A percentile compares a stretch with the other conserved stretches of the same genome.
phyloP scores from a whole-genome alignment of 1,140 invertebrate genomes.

The Drosophila tropicalis region DNA sequence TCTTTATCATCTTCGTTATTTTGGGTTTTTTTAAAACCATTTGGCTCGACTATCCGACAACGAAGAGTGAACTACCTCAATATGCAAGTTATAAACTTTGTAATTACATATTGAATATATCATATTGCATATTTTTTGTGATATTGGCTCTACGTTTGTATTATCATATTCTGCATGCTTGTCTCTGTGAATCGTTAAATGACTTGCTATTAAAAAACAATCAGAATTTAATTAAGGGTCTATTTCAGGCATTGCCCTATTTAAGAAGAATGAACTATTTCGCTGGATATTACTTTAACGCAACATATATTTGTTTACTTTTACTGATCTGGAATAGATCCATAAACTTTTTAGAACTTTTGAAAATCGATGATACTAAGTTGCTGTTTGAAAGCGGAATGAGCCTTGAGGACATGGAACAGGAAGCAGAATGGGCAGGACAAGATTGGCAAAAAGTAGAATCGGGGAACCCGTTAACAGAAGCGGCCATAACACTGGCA shows the following conservation, averaged over 20 bases:
- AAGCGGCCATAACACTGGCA: conserved; percentile 9
- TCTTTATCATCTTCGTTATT: conserved; percentile 25
- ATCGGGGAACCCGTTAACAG: background rate
- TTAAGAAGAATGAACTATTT: conserved; percentile 31
- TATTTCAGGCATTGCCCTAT: conserved; percentile 17
- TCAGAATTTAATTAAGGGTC: conserved; percentile 1
- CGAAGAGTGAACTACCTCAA: background rate
- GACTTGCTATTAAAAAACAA: conserved; percentile 18
- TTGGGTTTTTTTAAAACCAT: background rate
- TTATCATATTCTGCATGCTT: conserved; percentile 42
- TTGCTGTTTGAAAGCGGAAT: conserved; percentile 27
- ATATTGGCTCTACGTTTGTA: conserved; percentile 31
- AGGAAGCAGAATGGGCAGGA: conserved; percentile 40
- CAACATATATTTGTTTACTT: conserved; percentile 22
- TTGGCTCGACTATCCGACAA: conserved; percentile 23
- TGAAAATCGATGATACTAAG: conserved; percentile 18
- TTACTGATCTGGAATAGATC: conserved; percentile 21
- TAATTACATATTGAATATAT: conserved; percentile 24
- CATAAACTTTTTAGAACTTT: background rate
- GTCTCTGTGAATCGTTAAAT: conserved; percentile 35
- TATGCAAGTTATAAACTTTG: background rate
- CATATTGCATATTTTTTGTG: conserved; percentile 15
- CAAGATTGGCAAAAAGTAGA: background rate
- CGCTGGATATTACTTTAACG: conserved; percentile 44
- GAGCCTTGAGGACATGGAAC: conserved; percentile 24